Evolutionary conservation across 2,797 vertebrate species (phyloP).

Genomic region (Aphelocoma californica): DNA sequence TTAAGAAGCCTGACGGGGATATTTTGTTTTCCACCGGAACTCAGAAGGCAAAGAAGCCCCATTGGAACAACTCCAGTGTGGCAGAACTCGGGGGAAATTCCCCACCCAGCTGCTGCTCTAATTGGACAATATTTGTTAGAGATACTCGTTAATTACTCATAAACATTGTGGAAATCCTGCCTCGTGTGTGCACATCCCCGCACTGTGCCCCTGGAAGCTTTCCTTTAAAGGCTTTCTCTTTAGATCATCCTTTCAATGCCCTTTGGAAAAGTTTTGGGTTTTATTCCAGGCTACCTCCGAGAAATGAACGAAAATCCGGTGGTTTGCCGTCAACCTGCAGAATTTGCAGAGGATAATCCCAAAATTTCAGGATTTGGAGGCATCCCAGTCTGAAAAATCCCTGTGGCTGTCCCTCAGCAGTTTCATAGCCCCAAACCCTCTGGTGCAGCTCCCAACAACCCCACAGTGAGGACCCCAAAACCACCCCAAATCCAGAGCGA

Average conservation of each 20-base stretch:
- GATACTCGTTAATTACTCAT: neutral
- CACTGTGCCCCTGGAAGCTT: neutral
- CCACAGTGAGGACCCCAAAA: accelerated
- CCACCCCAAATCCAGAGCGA: neutral
- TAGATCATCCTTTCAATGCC: accelerated
- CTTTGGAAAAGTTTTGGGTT: neutral
- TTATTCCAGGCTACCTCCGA: accelerated
- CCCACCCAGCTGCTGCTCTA: too few relatives aligned
- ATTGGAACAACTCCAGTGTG: neutral
- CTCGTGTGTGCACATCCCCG: neutral
- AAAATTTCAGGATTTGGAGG: neutral
- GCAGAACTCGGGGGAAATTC: neutral
- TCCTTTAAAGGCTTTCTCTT: neutral
- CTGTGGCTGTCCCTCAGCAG: accelerated
- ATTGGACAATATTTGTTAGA: neutral
- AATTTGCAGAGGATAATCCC: accelerated
- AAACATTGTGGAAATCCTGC: neutral
- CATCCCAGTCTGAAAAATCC: neutral
- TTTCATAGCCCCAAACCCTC: neutral
- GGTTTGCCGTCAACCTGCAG: accelerated
- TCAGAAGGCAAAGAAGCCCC: too few relatives aligned
- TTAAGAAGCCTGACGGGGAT: neutral
- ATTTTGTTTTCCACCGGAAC: neutral
- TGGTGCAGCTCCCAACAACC: neutral
- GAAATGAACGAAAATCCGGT: accelerated